These are phyloP conservation scores for Picathartes gymnocephalus DNA, from an alignment of 2,113 vertebrate species.

Conservation along the genomic window DNA sequence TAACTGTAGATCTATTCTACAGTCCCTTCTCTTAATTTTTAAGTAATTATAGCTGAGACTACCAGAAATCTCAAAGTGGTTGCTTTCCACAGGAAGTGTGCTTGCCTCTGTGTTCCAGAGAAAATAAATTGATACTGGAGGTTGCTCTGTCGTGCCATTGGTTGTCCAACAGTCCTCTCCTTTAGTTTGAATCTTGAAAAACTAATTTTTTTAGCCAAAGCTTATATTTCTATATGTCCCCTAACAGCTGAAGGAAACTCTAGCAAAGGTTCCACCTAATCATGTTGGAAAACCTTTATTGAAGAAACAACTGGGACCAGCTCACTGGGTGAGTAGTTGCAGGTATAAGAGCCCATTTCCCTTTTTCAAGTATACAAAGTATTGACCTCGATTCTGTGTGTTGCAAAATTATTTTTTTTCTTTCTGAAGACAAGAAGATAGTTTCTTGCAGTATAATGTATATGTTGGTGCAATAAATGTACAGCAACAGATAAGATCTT, in stretches of 20 bases:
- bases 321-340: constrained; percentile 85
- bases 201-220: neutral
- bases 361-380: neutral
- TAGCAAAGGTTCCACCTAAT: constrained; percentile 85
- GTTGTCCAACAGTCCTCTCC: neutral
- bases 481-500: neutral
- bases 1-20: neutral
- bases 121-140: neutral
- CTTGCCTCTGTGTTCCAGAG: neutral
- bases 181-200: neutral
- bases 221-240: constrained; percentile 2
- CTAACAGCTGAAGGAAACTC: constrained; percentile 91
- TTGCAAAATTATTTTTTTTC: neutral
- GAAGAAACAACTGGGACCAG: constrained; percentile 89
- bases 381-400: neutral
- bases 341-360: neutral
- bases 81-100: neutral
- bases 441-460: neutral
- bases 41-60: neutral
- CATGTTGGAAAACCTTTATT: constrained; percentile 90
- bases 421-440: neutral
- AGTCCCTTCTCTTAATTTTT: neutral
- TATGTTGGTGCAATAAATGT: neutral
- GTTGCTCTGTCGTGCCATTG: neutral
- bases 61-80: neutral